Evolutionary conservation across 2,888 invertebrate genomes (phyloP).

Genomic region (Zelleria hepariella): DNA sequence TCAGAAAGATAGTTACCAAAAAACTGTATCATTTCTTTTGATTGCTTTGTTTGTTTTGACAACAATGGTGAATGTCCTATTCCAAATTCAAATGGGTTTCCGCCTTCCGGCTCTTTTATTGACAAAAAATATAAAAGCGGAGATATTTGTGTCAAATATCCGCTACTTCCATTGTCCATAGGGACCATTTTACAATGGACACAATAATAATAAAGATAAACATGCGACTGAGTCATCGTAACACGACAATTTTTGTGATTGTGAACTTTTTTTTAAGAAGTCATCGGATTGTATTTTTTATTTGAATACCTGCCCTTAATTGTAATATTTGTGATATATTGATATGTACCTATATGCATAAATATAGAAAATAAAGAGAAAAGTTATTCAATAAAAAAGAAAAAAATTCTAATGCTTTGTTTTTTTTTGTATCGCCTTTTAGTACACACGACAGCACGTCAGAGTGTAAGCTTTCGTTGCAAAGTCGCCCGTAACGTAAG

Average conservation of each 20-base stretch:
- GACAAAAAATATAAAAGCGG: slow-evolving; percentile 16
- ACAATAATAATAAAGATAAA: slow-evolving; percentile 4
- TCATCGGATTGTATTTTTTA: slow-evolving; percentile 50
- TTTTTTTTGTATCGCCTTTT: slow-evolving; percentile 13
- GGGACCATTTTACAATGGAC: slow-evolving; percentile 10
- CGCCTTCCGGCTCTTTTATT: slow-evolving; percentile 46
- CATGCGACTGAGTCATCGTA: background rate
- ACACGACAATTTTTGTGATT: slow-evolving; percentile 12
- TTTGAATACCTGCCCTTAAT: slow-evolving; percentile 57
- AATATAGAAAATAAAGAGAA: slow-evolving; percentile 33
- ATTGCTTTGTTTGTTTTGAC: background rate
- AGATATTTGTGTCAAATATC: slow-evolving; percentile 1
- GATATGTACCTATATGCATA: slow-evolving; percentile 30
- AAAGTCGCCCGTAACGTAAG: too few relatives aligned
- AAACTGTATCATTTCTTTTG: background rate
- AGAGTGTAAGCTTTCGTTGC: background rate
- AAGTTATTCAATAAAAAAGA: slow-evolving; percentile 66
- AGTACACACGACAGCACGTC: too few relatives aligned
- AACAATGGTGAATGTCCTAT: slow-evolving; percentile 2
- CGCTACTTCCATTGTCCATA: slow-evolving; percentile 15
- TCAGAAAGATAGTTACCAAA: background rate
- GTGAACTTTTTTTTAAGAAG: slow-evolving; percentile 49
- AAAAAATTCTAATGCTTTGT: slow-evolving; percentile 52
- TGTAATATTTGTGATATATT: slow-evolving; percentile 63
- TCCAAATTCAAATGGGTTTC: slow-evolving; percentile 20